Base-by-base conservation (phyloP, 2,888 invertebrate genomes). In the Drosophila nr. fundita region DNA sequence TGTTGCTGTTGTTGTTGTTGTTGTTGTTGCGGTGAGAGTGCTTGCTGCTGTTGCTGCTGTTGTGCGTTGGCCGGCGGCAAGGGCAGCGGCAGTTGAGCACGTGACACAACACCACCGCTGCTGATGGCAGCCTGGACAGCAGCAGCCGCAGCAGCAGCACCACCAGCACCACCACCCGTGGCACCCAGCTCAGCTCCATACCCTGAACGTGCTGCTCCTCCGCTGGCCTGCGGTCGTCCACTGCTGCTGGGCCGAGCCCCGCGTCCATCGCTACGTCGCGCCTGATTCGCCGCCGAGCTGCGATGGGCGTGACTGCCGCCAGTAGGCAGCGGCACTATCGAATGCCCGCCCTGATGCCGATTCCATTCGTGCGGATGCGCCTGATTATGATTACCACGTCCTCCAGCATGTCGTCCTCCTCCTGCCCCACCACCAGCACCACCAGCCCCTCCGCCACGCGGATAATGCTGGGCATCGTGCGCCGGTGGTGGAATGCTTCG, bases 181-280 rank as follows among this genome's bases (percentile, higher is more conserved):
- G 80, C 74, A 78, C 80, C 50, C 40, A 82, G 80, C 40, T 78
- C 82, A 58, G 83, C 91, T 77, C 81, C 91, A 91, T 91, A 91
- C 91, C 91, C 92, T 40, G 70, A 82, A 49, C 79, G 79, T 59
- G 68, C 78, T 45, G 79, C 74, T 53, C 76, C 82, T 45, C 79
- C 75, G 52, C 75, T 78, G 54, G 67, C 55, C 65, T 87, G 83
- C 45, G 87, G 91, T 11, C 91, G 54, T 6, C 87, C 87, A 38
- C 89, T 88, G 72, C 86, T 90, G 68, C 83, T 90, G 32, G 89
- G 78, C 13, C 90, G 57, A 5, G 84, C 29, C 36, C 90, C 91
- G 30, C 89, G 90, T 13, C 91, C 91, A 60, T 96, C 96, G 94
- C 95, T 80, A 94, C 94, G 76, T 87, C 93, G 49, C 92, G 92